Base-by-base conservation (phyloP, 1,140 invertebrate species). In the Coenobita brevimanus region DNA sequence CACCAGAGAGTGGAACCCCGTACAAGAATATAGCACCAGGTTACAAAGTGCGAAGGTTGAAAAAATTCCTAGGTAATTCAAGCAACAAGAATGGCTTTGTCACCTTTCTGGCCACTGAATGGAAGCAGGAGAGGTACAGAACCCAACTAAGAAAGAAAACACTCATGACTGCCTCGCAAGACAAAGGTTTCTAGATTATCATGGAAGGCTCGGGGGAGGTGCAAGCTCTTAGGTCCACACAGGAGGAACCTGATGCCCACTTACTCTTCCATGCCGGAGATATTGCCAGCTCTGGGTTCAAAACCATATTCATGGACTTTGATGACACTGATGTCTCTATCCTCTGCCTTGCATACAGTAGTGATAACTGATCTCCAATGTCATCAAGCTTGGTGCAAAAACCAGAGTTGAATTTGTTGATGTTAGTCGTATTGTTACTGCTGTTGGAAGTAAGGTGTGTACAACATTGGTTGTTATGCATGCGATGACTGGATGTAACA, bases 311-410 rank as follows among this genome's bases (percentile, higher is more conserved):
- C 41, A 82, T 82, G 13, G 41, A 60, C 79, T 82, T 30, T 64
- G 79, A 82, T 38, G 57, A 82, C 43, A 67, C 79, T 38, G 79
- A 82, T 82, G 33, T 82, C 30, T 57, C 38, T 1, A 82, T 82
- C 10, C 41, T 82, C 24, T 57, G 24, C 71, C 27, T 75, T n/a
- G 71, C 38, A 41, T 75, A 38, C 71, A 6, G 43, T 36, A 75
- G 24, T 13, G 6, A n/a, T 38, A 38, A 13, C 30, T n/a, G 17
- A 38, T n/a, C n/a, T n/a, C n/a, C n/a, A n/a, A n/a, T n/a, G n/a
- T 41, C 71, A 6, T 75, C 30, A 75, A 75, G 43, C 41, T 27
- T 75, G 38, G 71, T n/a, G 41, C 46, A 13, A 54, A 30, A 43
- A 79, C 76, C 38, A 38, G 46, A 4, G 54, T 24, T 50, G 27